A percentile compares a stretch with the other conserved stretches of the same genome.
Conservation (phyloP, 2,113 vertebrate species). For the Sylvilagus bachmani region DNA sequence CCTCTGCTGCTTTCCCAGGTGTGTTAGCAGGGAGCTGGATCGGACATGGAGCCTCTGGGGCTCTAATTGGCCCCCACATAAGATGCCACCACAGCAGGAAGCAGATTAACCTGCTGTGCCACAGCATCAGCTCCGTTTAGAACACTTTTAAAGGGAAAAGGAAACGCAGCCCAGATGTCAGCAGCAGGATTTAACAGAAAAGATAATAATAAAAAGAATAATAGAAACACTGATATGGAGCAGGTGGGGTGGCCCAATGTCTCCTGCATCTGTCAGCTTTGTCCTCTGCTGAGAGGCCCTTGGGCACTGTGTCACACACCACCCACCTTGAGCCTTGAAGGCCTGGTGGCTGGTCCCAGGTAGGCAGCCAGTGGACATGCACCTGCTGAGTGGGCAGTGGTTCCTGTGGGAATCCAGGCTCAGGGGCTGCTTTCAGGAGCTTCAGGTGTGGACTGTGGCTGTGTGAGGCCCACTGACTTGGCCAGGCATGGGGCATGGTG, state of each 20-base stretch:
- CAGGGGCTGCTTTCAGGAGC: neutral
- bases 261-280: neutral
- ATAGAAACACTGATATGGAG: neutral
- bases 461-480: rapidly evolving
- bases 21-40: too few relatives aligned
- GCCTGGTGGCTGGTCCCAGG: rapidly evolving
- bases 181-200: neutral
- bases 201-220: neutral
- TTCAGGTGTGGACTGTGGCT: neutral
- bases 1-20: too few relatives aligned
- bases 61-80: too few relatives aligned
- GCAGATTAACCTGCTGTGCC: too few relatives aligned
- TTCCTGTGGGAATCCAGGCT: rapidly evolving
- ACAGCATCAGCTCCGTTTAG: neutral
- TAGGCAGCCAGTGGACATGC: rapidly evolving
- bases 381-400: rapidly evolving
- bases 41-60: too few relatives aligned
- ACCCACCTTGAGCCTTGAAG: neutral
- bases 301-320: neutral
- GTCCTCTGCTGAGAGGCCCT: rapidly evolving
- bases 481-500: neutral
- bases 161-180: neutral
- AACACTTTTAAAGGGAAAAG: neutral
- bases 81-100: too few relatives aligned
- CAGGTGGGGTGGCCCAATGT: too few relatives aligned